A percentile compares a stretch with the other conserved stretches of the same genome.
Conservation (phyloP, 2,888 invertebrate species). For the Diabrotica balteata region DNA sequence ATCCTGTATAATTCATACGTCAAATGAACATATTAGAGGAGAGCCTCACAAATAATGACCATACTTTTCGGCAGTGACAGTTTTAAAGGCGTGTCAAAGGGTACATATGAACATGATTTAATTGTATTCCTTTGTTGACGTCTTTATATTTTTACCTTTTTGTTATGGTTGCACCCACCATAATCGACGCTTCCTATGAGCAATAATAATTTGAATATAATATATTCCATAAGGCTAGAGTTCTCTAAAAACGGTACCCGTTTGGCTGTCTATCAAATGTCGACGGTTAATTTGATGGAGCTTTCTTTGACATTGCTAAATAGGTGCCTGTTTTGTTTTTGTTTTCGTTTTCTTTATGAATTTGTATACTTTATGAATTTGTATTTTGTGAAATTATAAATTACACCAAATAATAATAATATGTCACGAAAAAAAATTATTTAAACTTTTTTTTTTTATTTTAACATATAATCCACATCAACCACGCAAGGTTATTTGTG, state of each 20-base stretch:
- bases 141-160: slow-evolving; percentile 28
- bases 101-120: slow-evolving; percentile 17
- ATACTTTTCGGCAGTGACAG: slow-evolving; percentile 35
- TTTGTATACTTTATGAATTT: too few relatives aligned
- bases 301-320: neutral
- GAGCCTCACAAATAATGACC: slow-evolving; percentile 38
- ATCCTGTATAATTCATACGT: slow-evolving; percentile 41
- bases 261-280: slow-evolving; percentile 14
- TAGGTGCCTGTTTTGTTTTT: neutral
- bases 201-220: slow-evolving; percentile 18
- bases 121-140: slow-evolving; percentile 28
- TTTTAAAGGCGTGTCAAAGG: slow-evolving; percentile 33
- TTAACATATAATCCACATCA: too few relatives aligned
- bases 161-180: slow-evolving; percentile 26
- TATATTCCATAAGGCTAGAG: slow-evolving; percentile 4
- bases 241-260: neutral
- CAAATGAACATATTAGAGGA: slow-evolving; percentile 40
- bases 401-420: too few relatives aligned
- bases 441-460: too few relatives aligned
- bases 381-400: too few relatives aligned
- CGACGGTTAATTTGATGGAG: slow-evolving; percentile 3
- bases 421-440: too few relatives aligned
- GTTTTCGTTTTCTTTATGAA: too few relatives aligned
- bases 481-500: too few relatives aligned
- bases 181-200: slow-evolving; percentile 10